These are phyloP conservation scores for Dynastes maya DNA, from an alignment of 2,888 invertebrate genomes.

Conservation along the genomic window DNA sequence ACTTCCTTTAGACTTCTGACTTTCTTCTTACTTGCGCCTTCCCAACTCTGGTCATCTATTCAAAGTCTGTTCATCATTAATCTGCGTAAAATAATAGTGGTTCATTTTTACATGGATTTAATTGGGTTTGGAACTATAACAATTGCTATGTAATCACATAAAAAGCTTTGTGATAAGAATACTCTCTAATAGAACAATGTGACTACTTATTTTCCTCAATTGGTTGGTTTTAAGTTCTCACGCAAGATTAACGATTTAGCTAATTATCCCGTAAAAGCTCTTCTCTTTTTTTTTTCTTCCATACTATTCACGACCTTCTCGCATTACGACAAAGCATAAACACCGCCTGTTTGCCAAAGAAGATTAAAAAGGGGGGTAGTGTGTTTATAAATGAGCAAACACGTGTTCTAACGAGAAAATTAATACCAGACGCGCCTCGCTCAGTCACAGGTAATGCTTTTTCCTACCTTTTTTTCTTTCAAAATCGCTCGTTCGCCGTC, in stretches of 20 bases:
- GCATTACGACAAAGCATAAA: neutral
- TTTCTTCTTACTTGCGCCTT: no score
- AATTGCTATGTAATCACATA: no score
- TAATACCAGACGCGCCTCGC: neutral
- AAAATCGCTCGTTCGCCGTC: neutral
- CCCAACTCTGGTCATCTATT: no score
- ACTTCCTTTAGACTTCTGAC: no score
- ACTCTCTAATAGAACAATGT: no score
- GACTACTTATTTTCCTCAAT: no score
- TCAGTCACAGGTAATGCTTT: neutral
- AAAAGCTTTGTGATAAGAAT: no score
- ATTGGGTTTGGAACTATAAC: no score
- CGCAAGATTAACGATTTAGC: slow-evolving; percentile 5
- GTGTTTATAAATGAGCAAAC: slow-evolving; percentile 13
- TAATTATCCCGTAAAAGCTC: neutral
- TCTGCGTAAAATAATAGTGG: no score
- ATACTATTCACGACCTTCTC: neutral
- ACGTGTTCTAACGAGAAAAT: neutral
- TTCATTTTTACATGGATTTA: no score
- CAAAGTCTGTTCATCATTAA: no score
- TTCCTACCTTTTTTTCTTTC: slow-evolving; percentile 13
- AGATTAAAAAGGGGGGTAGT: neutral
- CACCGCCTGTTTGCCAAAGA: neutral
- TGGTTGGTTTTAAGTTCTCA: neutral
- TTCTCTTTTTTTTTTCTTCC: neutral